Percentiles rank a stretch among this genome's conserved stretches.
Evolutionary conservation across 35 echinoderm and acorn worm genomes (phyloP).

Genomic region (Eucidaris tribuloides): DNA sequence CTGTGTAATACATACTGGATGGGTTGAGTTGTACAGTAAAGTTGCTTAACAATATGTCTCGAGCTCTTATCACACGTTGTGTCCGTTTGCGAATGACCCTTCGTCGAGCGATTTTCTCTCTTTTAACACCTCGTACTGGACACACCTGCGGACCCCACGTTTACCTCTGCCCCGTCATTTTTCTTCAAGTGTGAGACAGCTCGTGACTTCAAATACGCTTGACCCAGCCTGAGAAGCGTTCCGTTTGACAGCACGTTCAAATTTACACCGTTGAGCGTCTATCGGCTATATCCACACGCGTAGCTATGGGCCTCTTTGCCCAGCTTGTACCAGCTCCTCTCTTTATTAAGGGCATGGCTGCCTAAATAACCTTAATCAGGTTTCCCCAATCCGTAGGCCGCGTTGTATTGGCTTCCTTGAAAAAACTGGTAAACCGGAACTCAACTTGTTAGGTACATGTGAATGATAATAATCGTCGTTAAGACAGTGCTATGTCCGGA

Average conservation of each 20-base stretch:
- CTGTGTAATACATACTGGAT: too few species aligned
- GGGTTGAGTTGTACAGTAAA: background rate
- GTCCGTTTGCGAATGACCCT: too few species aligned
- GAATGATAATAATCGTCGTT: too few species aligned
- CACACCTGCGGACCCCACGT: too few species aligned
- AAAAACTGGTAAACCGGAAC: slow-evolving; percentile 2
- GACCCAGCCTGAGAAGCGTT: background rate
- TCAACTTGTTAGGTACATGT: too few species aligned
- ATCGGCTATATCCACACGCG: slow-evolving; percentile 32
- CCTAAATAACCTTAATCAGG: slow-evolving; percentile 36
- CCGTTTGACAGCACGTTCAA: background rate
- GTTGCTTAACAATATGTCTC: too few species aligned
- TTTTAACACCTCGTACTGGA: too few species aligned
- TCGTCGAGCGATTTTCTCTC: too few species aligned
- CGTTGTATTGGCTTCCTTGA: slow-evolving; percentile 3
- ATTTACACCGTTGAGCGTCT: slow-evolving; percentile 40
- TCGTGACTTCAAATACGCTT: background rate
- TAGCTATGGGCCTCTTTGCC: slow-evolving; percentile 51
- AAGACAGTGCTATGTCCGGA: too few species aligned
- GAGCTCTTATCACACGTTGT: too few species aligned
- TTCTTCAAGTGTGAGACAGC: background rate
- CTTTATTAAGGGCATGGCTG: slow-evolving; percentile 20
- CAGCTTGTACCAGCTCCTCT: slow-evolving; percentile 20
- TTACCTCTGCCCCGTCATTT: background rate
- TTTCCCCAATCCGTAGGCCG: slow-evolving; percentile 42